Evolutionary conservation across 2,113 vertebrate species (phyloP).

Genomic region (Nesoenas mayeri): DNA sequence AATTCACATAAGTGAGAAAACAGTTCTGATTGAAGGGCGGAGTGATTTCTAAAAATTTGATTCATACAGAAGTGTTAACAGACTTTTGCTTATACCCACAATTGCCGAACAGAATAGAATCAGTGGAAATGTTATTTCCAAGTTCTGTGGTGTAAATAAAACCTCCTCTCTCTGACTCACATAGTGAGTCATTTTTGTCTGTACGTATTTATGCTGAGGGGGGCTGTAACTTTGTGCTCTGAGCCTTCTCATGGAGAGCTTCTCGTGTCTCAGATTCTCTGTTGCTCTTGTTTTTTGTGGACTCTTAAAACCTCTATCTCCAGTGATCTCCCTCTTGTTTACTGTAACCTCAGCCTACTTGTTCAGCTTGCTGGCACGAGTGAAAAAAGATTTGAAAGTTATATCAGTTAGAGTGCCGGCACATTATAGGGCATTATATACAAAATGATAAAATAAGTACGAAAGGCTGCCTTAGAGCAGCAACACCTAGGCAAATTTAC

Average conservation of each 20-base stretch:
- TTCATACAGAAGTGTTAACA: conserved; percentile 65
- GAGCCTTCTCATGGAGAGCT: not conserved
- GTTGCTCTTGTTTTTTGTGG: conserved; percentile 1
- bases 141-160: conserved; percentile 60
- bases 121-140: conserved; percentile 66
- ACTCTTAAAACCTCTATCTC: not conserved
- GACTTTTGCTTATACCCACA: conserved; percentile 56
- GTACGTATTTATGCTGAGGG: not conserved
- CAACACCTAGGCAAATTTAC: conserved; percentile 13
- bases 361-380: not conserved
- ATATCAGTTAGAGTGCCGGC: not conserved
- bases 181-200: conserved; percentile 52
- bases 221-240: not conserved
- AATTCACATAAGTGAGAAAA: conserved; percentile 68
- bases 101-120: conserved; percentile 56
- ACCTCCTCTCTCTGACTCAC: conserved; percentile 66
- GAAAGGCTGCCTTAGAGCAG: not conserved
- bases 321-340: conserved; percentile 17
- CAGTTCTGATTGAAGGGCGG: conserved; percentile 60
- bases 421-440: not conserved
- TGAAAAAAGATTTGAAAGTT: not conserved
- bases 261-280: not conserved
- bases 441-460: conserved; percentile 27
- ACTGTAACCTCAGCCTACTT: conserved; percentile 20
- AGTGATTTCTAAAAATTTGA: conserved; percentile 64